phyloP scores from a whole-genome alignment of 2,888 invertebrate species.

The Tortrix viridana region DNA sequence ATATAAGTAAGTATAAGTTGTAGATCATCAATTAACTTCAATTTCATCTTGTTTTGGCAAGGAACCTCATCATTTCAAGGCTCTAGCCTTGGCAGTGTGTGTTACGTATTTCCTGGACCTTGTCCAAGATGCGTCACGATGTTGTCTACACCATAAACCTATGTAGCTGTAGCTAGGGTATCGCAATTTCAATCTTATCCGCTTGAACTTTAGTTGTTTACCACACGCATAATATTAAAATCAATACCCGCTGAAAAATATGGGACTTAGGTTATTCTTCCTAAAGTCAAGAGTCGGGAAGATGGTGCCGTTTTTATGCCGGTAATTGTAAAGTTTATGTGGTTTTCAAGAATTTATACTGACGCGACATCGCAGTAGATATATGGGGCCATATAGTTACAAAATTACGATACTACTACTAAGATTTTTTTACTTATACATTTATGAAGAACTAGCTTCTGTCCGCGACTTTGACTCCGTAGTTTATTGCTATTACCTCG shows the following conservation, averaged over 20 bases:
- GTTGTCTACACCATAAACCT: constrained; percentile 25
- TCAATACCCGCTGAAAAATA: neutral
- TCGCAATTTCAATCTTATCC: constrained; percentile 16
- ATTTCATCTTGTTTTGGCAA: constrained; percentile 34
- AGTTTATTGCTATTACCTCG: too few species aligned
- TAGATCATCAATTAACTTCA: neutral
- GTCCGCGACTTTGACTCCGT: too few species aligned
- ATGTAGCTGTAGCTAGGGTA: neutral
- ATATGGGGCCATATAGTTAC: constrained; percentile 24
- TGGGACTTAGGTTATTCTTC: constrained; percentile 12
- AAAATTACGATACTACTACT: too few species aligned
- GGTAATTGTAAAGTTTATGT: constrained; percentile 5
- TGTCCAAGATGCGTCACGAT: constrained; percentile 41
- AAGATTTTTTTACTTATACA: neutral
- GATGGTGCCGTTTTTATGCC: constrained; percentile 13
- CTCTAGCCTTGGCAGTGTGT: constrained; percentile 54
- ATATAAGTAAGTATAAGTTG: too few species aligned
- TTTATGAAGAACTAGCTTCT: too few species aligned
- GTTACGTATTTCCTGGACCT: constrained; percentile 40
- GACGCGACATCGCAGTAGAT: constrained; percentile 31
- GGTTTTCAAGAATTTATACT: constrained; percentile 19
- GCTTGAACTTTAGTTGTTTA: neutral
- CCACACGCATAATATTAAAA: neutral
- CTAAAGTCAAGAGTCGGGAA: neutral
- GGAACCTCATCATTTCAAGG: constrained; percentile 29